A percentile compares a stretch with the other conserved stretches of the same genome.
phyloP scores from a whole-genome alignment of 2,113 vertebrate species.

The Lepisosteus osseus region DNA sequence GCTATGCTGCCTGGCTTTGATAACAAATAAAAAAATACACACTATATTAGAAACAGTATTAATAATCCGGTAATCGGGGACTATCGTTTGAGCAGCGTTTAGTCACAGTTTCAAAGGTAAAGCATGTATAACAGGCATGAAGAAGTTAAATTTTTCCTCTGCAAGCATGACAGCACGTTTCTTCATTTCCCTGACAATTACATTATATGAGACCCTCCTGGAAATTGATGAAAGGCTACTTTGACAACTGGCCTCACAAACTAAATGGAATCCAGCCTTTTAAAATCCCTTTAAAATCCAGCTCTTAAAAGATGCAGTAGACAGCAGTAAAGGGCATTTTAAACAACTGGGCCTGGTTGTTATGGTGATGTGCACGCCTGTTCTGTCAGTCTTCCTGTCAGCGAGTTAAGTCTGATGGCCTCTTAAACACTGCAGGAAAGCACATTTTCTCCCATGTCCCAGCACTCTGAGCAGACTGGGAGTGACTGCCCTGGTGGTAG shows the following conservation, averaged over 20 bases:
- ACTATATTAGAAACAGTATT: no score
- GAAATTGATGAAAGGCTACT: not conserved
- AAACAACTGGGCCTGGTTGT: not conserved
- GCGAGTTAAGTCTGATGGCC: not conserved
- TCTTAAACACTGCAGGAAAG: not conserved
- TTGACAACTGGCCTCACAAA: not conserved
- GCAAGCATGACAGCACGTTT: no score
- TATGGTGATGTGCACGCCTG: not conserved
- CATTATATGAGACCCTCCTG: not conserved
- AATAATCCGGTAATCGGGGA: no score
- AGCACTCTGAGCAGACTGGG: not conserved
- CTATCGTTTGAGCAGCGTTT: no score
- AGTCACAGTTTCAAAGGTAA: no score
- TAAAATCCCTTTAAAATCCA: not conserved
- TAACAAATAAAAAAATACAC: no score
- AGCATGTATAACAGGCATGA: no score
- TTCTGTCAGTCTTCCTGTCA: slow-evolving; percentile 1
- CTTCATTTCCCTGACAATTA: not conserved
- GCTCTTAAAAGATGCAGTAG: not conserved
- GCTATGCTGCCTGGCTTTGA: no score
- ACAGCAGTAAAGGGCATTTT: not conserved
- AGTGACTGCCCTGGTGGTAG: not conserved
- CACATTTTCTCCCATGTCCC: not conserved
- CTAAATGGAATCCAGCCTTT: not conserved
- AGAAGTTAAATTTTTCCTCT: no score